Evolutionary conservation across 2,888 invertebrate species (phyloP).

Genomic region (Pecten maximus): DNA sequence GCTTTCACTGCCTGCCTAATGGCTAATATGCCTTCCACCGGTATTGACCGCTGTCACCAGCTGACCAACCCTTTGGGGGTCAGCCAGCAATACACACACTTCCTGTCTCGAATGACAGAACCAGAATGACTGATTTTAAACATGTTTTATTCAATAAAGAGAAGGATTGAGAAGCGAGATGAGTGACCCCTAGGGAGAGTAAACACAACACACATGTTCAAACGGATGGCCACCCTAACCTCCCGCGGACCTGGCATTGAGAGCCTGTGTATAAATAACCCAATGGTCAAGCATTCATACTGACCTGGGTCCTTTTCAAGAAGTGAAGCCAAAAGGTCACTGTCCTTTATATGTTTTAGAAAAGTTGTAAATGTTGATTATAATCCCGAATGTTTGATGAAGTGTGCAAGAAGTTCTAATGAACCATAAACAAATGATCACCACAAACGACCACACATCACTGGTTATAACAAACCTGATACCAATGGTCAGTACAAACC

Average conservation of each 20-base stretch:
- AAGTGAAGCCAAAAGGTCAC: not conserved
- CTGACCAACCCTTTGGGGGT: constrained; percentile 10
- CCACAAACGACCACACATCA: too few species aligned
- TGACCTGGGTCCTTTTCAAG: not conserved
- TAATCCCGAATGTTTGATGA: too few species aligned
- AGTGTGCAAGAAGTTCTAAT: too few species aligned
- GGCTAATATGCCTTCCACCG: not conserved
- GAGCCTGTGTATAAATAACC: not conserved
- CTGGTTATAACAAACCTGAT: too few species aligned
- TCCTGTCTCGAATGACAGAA: not conserved
- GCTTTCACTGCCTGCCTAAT: not conserved
- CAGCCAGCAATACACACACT: not conserved
- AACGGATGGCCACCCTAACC: not conserved
- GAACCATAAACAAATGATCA: too few species aligned
- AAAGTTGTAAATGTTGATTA: too few species aligned
- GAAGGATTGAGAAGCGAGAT: not conserved
- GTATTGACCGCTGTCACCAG: constrained; percentile 33
- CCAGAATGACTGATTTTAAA: not conserved
- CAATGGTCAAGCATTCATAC: not conserved
- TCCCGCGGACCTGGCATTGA: not conserved
- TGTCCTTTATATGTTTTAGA: too few species aligned
- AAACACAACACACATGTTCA: not conserved
- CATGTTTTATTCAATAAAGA: constrained; percentile 4
- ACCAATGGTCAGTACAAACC: too few species aligned
- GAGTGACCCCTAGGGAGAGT: not conserved